Evolutionary conservation across 2,888 invertebrate genomes (phyloP), one percentile per base, ranked within the genome.

Genomic region (Lasioglossum morio): DNA sequence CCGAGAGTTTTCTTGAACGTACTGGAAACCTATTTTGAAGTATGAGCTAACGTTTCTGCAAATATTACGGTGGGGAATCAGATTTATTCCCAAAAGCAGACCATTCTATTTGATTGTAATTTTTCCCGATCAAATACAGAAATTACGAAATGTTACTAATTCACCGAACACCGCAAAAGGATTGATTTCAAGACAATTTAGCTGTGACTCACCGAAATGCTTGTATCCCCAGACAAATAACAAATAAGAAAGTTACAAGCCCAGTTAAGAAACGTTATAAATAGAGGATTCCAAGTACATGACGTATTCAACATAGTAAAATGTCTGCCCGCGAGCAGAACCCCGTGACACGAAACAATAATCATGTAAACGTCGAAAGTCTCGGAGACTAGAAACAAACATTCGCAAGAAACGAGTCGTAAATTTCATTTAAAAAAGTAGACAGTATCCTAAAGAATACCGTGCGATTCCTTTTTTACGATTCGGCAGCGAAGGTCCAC

Each of bases 401-500:
- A 66, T 30, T 8, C 34, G 19, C 34, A 8, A 23, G 16, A 66
- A 34, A 23, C 34, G 8, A 19, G 30, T 19, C 66, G 0, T 66
- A 66, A 66, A 66, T 66, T 66, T 34, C 34, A 19, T 19, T 30
- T 66, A 30, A 66, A 23, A 66, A 66, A 66, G 66, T 66, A 66
- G 66, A 66, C 66, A 19, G 34, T 66, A 7, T 27, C 30, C 34
- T 16, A 66, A 16, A 19, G 2, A 34, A 66, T 66, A 34, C 66
- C 8, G 19, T 19, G 16, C 19, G 34, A 1, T 19, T 34, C 34
- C 8, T 34, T 3, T 66, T 19, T 66, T 34, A 19, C 34, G 23
- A 23, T 10, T 34, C 23, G 23, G 14, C 27, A 12, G 14, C 4
- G 27, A 14, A 60, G 14, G 23, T 60, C 60, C 2, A 27, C 27